Percentiles rank a stretch among this genome's conserved stretches.
These are phyloP conservation scores for Cinara cedri DNA, from an alignment of 2,888 invertebrate species.

Conservation along the genomic window DNA sequence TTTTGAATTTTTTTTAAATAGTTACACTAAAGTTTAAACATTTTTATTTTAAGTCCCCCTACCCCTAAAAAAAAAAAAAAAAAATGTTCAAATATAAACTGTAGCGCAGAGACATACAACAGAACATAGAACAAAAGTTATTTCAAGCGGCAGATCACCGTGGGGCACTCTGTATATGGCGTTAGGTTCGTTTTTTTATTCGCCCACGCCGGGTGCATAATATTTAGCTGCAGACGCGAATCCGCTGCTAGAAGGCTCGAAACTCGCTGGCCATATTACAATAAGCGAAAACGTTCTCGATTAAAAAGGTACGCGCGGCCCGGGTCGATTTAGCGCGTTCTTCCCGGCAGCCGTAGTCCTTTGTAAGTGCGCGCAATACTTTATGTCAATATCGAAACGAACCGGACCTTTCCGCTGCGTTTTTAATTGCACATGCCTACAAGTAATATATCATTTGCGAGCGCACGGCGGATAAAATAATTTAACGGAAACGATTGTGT, in stretches of 20 bases:
- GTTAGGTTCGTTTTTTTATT: neutral
- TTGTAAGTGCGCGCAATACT: conserved; percentile 35
- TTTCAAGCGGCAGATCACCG: neutral
- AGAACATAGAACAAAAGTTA: too few species aligned
- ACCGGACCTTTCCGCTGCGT: conserved; percentile 6
- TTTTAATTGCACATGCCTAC: conserved; percentile 32
- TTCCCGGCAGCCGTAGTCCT: neutral
- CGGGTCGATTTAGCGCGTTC: conserved; percentile 36
- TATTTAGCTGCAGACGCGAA: conserved; percentile 4
- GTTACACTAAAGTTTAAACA: too few species aligned
- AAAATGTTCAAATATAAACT: too few species aligned
- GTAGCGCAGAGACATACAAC: too few species aligned
- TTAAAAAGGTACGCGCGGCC: conserved; percentile 31
- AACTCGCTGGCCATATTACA: too few species aligned
- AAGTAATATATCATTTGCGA: neutral
- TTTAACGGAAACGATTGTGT: too few species aligned
- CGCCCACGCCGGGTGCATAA: neutral
- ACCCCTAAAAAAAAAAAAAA: too few species aligned
- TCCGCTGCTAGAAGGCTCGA: conserved; percentile 16
- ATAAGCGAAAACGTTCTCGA: conserved; percentile 22
- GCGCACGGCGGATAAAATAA: too few species aligned
- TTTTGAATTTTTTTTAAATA: too few species aligned
- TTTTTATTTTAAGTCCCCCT: too few species aligned
- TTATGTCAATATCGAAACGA: conserved; percentile 34
- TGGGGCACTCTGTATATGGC: too few species aligned